Conservation (phyloP, 2,113 vertebrate species). For the Phalacrocorax carbo region DNA sequence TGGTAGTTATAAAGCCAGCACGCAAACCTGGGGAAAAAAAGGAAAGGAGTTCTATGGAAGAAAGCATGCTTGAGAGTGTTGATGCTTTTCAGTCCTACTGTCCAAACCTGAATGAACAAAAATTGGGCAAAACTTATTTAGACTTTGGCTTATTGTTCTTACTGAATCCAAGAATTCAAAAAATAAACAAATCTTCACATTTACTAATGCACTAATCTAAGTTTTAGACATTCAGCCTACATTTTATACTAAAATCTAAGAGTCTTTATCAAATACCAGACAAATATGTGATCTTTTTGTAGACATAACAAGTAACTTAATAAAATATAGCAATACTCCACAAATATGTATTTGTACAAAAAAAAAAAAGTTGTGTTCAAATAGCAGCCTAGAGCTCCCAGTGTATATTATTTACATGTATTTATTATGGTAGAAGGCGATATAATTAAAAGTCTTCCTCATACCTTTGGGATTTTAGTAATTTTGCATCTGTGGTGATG, state of each 20-base stretch:
- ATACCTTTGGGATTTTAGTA: neutral
- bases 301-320: neutral
- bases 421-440: neutral
- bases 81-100: neutral
- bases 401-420: neutral
- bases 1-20: neutral
- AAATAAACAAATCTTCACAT: neutral
- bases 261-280: neutral
- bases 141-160: neutral
- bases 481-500: neutral
- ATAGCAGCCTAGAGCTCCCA: neutral
- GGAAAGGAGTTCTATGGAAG: neutral
- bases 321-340: neutral
- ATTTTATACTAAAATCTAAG: neutral
- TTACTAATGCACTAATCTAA: neutral
- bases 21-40: neutral
- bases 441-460: neutral
- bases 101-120: neutral
- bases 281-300: neutral
- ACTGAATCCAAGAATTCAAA: neutral
- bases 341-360: neutral
- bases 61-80: neutral
- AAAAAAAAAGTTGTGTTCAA: neutral
- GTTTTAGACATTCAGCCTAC: neutral
- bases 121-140: neutral